Base-by-base conservation (phyloP, 2,113 vertebrate species). In the Sigmodon hispidus region DNA sequence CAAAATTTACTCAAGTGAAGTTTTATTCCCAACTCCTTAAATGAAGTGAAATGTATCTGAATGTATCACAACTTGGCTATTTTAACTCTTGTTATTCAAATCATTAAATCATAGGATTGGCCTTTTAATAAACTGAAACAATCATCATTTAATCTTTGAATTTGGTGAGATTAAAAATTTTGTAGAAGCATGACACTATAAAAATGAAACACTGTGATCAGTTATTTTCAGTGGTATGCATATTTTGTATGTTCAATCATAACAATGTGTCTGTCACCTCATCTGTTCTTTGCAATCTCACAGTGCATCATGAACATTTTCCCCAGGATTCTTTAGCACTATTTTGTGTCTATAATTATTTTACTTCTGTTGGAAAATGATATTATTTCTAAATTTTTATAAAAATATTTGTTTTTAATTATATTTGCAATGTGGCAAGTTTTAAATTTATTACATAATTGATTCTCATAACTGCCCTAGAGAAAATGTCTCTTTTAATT, bases 371-470 rank as follows among this genome's bases (percentile, higher is more conserved):
- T 52, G 40, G 48, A 36, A 91, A 70, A 55, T 94, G 81, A 50
- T 29, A 87, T 67, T 61, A 0, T 87, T 95, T 94, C 21, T 13
- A 65, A 65, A 73, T 8, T 90, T 96, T 92, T 94, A 13, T 59
- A 5, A 29, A 43, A 72, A 80, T 79, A 84, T 10, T 67, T 77
- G 70, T 93, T 93, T 93, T 87, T 36, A 90, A 40, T 40, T 76
- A 61, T 0, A 19, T 6, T 69, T 45, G 40, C 4, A 17, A 29
- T 76, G 12, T 70, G 31, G 24, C 50, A 84, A 40, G 36, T 87
- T 96, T 95, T 96, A 80, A 85, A 63, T 92, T 96, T 3, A 63
- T 92, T 88, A 2, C 72, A 13, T 94, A 36, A 85, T 72, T 75
- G 15, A 91, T 65, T 65, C 57, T 87, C 16, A 40, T 79, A 76